Percentiles rank a stretch among this genome's conserved stretches.
These are phyloP conservation scores for Ictidomys tridecemlineatus DNA, from an alignment of 2,113 vertebrate genomes.

Conservation along the genomic window DNA sequence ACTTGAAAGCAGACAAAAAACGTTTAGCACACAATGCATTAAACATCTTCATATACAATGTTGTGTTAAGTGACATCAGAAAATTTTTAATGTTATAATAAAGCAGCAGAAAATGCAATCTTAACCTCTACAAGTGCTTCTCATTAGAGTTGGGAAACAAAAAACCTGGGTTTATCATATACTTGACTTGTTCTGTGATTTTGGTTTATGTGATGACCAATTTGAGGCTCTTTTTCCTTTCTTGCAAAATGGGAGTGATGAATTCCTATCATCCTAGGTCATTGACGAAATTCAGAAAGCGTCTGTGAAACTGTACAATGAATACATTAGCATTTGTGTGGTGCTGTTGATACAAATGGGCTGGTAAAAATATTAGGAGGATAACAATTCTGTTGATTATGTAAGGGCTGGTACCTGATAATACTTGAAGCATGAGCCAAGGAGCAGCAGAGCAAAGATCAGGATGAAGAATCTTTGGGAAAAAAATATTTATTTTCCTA, in stretches of 20 bases:
- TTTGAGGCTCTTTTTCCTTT: neutral
- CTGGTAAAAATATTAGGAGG: slow-evolving; percentile 5
- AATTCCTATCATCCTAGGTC: neutral
- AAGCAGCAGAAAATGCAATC: neutral
- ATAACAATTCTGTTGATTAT: neutral
- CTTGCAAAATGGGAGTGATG: slow-evolving; percentile 27
- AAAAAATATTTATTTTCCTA: slow-evolving; percentile 13
- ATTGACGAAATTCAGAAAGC: neutral
- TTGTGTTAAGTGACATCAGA: neutral
- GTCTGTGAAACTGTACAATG: slow-evolving; percentile 2
- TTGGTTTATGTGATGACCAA: neutral
- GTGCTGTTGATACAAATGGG: neutral
- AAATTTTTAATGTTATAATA: neutral
- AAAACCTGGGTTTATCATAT: neutral
- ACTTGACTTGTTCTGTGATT: neutral
- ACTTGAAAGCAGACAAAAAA: neutral
- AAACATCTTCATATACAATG: neutral
- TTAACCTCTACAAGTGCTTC: neutral
- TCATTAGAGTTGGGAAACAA: neutral
- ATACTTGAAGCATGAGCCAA: neutral
- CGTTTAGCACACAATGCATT: neutral
- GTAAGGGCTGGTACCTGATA: neutral
- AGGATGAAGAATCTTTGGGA: neutral
- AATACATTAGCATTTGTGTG: neutral
- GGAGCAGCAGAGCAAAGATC: neutral